A percentile compares a stretch with the other conserved stretches of the same genome.
Evolutionary conservation across 1,140 invertebrate species (phyloP).

Genomic region (Drosophila nigrodunni): DNA sequence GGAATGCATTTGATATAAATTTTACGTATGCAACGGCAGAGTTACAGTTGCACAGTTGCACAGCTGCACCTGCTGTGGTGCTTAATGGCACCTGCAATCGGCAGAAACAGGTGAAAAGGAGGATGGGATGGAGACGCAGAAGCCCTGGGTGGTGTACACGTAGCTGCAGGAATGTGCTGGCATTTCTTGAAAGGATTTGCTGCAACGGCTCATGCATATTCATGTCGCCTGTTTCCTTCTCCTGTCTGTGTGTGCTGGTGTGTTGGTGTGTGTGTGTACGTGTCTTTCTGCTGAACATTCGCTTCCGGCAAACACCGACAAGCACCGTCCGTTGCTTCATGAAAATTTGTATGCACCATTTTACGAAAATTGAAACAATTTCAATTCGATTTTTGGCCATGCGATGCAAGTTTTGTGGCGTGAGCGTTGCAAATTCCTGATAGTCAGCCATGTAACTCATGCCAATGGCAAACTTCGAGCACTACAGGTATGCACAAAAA

Average conservation of each 20-base stretch:
- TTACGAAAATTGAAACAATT: constrained; percentile 79
- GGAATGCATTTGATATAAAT: constrained; percentile 36
- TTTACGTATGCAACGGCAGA: constrained; percentile 48
- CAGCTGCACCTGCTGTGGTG: constrained; percentile 40
- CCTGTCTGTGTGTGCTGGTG: no score
- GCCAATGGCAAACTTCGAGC: constrained; percentile 53
- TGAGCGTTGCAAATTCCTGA: constrained; percentile 19
- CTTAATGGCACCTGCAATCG: constrained; percentile 60
- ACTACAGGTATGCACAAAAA: constrained; percentile 42
- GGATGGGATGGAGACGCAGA: not conserved
- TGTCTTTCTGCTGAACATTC: constrained; percentile 47
- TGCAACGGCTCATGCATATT: constrained; percentile 70
- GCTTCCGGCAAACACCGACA: constrained; percentile 43
- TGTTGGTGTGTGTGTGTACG: not conserved
- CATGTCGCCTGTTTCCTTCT: constrained; percentile 26
- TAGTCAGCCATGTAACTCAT: constrained; percentile 35
- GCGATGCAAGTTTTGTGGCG: constrained; percentile 5
- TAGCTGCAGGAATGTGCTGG: constrained; percentile 35
- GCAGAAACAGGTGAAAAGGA: constrained; percentile 4
- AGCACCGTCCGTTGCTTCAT: constrained; percentile 35
- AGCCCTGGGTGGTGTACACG: not conserved
- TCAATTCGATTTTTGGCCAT: constrained; percentile 64
- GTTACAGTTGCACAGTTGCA: constrained; percentile 20
- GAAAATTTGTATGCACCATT: constrained; percentile 66
- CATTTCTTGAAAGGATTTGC: constrained; percentile 63